Evolutionary conservation across 2,888 invertebrate genomes (phyloP).

Genomic region (Pachycephus smyrnensis): DNA sequence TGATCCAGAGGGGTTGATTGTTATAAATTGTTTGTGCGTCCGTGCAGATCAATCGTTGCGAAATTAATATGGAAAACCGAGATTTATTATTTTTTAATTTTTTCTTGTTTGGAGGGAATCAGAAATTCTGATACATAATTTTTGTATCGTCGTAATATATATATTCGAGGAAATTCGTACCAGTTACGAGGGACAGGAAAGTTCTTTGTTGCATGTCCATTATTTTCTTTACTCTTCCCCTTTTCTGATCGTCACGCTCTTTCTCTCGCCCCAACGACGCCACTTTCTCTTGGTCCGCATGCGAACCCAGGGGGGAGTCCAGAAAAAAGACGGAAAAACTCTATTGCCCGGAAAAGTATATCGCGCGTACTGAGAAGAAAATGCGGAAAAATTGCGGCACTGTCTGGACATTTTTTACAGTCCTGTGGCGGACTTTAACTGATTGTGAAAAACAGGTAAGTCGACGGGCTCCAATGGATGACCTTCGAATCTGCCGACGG

Average conservation of each 20-base stretch:
- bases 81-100: not conserved
- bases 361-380: not conserved
- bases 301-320: not conserved
- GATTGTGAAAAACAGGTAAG: not conserved
- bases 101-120: not conserved
- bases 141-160: not conserved
- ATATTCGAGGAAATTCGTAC: not conserved
- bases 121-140: not conserved
- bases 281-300: constrained; percentile 9
- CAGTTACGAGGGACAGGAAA: constrained; percentile 27
- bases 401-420: not conserved
- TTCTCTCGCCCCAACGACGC: constrained; percentile 19
- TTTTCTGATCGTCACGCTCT: constrained; percentile 5
- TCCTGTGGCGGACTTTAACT: not conserved
- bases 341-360: not conserved
- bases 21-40: not conserved
- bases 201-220: constrained; percentile 21
- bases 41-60: not conserved
- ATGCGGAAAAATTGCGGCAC: constrained; percentile 5
- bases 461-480: not conserved
- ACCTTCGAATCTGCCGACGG: not conserved
- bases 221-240: constrained; percentile 20
- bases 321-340: not conserved
- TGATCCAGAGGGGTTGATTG: not conserved
- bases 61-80: not conserved